Conservation (phyloP, 1,140 invertebrate species). For the Bradynema listronoti region DNA sequence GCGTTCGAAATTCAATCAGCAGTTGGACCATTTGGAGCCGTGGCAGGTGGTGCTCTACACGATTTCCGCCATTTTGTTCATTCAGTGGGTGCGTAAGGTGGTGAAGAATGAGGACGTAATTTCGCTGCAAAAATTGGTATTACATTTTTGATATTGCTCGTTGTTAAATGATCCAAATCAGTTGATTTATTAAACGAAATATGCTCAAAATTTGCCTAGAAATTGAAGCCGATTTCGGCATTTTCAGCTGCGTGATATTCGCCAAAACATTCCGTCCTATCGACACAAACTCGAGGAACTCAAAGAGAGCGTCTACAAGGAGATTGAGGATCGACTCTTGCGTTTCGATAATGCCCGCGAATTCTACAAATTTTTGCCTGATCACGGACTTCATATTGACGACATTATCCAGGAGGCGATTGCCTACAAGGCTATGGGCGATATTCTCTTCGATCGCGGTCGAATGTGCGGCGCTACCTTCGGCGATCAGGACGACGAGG, state of each 20-base stretch:
- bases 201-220: no score
- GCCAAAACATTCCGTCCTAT: constrained; percentile 25
- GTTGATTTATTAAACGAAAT: background rate
- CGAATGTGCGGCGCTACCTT: no score
- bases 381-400: constrained; percentile 29
- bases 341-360: constrained; percentile 27
- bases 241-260: constrained; percentile 32
- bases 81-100: constrained; percentile 41
- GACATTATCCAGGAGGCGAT: constrained; percentile 41
- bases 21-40: constrained; percentile 43
- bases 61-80: constrained; percentile 31
- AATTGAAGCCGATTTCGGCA: no score
- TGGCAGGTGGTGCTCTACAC: constrained; percentile 45
- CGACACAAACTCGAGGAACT: constrained; percentile 26
- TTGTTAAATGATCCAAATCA: background rate
- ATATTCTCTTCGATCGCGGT: constrained; percentile 41
- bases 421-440: constrained; percentile 42
- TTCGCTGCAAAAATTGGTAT: constrained; percentile 28
- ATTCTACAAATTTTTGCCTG: constrained; percentile 43
- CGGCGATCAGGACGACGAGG: no score
- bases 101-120: constrained; percentile 38
- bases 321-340: constrained; percentile 38
- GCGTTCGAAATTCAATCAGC: constrained; percentile 30
- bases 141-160: constrained; percentile 7
- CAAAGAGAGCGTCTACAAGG: constrained; percentile 23